phyloP scores from a whole-genome alignment of 2,113 vertebrate genomes.

The Struthio camelus region DNA sequence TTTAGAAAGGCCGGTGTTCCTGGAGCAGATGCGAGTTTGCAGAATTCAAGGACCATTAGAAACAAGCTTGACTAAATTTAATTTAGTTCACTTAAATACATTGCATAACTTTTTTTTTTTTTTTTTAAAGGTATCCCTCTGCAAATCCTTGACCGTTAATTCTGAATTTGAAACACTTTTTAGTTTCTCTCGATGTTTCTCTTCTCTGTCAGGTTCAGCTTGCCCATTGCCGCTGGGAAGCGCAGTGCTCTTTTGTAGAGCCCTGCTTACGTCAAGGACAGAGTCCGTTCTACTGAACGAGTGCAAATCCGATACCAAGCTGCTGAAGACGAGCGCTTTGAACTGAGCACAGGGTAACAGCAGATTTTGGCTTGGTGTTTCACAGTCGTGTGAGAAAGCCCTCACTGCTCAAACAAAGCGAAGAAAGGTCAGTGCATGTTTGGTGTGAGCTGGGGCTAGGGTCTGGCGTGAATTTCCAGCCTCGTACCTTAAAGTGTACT shows the following conservation, averaged over 20 bases:
- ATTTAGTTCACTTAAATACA: not conserved
- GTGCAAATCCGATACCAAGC: not conserved
- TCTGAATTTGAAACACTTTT: not conserved
- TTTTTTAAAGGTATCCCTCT: not conserved
- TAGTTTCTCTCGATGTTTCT: not conserved
- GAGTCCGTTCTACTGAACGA: not conserved
- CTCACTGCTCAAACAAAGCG: not conserved
- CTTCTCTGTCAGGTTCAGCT: not conserved
- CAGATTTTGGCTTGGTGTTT: not conserved
- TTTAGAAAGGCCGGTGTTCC: not conserved
- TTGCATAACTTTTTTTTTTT: not conserved
- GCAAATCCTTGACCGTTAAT: not conserved
- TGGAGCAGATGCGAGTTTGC: not conserved
- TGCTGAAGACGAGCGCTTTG: not conserved
- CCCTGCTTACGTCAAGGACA: not conserved
- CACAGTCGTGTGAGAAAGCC: not conserved
- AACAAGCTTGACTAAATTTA: not conserved
- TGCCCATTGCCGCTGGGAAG: not conserved
- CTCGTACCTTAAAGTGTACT: not conserved
- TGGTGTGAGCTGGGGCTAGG: accelerated
- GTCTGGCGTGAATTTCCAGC: not conserved
- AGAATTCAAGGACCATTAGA: not conserved
- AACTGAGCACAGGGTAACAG: not conserved
- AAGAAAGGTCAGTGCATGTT: not conserved
- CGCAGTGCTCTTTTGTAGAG: not conserved